A percentile compares a stretch with the other conserved stretches of the same genome.
These are phyloP conservation scores for Hesperophylax magnus DNA, from an alignment of 1,140 invertebrate species.

Conservation along the genomic window DNA sequence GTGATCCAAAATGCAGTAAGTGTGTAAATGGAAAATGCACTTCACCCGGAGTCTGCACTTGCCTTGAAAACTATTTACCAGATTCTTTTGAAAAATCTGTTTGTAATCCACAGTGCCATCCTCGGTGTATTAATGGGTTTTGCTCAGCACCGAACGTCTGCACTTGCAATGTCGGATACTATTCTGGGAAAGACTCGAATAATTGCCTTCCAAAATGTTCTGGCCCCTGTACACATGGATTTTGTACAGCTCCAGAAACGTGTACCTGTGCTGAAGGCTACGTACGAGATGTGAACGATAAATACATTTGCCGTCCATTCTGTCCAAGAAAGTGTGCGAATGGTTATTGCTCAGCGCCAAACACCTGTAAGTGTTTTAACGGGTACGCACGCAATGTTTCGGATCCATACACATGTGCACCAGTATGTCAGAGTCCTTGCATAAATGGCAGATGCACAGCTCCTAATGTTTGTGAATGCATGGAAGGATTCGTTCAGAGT, in stretches of 20 bases:
- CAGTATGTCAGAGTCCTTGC: conserved; percentile 65
- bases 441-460: conserved; percentile 65
- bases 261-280: conserved; percentile 63
- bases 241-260: conserved; percentile 66
- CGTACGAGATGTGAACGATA: not conserved
- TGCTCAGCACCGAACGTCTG: conserved; percentile 65
- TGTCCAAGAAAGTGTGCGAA: conserved; percentile 25
- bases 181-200: conserved; percentile 59
- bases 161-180: conserved; percentile 62
- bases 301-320: conserved; percentile 28
- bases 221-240: conserved; percentile 65
- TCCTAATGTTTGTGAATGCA: conserved; percentile 66
- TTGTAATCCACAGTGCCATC: conserved; percentile 65
- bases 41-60: conserved; percentile 66
- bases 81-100: conserved; percentile 44
- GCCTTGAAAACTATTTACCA: conserved; percentile 65
- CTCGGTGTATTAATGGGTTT: conserved; percentile 64
- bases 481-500: conserved; percentile 1
- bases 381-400: not conserved
- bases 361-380: conserved; percentile 62
- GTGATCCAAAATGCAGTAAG: conserved; percentile 65
- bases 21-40: conserved; percentile 71
- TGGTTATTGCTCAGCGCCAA: conserved; percentile 67
- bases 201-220: conserved; percentile 64
- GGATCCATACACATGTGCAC: conserved; percentile 59